phyloP scores from a whole-genome alignment of 2,113 vertebrate genomes.

The Protobothrops mucrosquamatus region DNA sequence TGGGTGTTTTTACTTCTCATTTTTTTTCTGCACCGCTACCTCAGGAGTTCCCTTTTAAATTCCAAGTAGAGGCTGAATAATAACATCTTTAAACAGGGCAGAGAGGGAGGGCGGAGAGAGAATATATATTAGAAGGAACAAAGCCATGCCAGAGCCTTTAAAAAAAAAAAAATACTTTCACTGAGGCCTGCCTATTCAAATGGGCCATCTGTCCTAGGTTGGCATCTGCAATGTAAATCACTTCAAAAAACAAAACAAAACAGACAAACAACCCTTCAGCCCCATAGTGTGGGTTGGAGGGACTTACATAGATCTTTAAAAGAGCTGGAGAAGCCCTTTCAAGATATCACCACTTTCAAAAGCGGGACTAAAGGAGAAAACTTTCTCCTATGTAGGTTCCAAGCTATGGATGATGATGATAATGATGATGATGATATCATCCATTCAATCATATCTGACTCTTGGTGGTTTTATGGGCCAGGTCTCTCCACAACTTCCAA shows the following conservation, averaged over 20 bases:
- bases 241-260: neutral
- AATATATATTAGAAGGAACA: slow-evolving; percentile 28
- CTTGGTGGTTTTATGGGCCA: neutral
- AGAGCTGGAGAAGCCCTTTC: too few species aligned
- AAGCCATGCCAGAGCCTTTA: neutral
- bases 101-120: neutral
- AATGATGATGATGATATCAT: neutral
- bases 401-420: neutral
- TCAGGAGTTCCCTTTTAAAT: neutral
- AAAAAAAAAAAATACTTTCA: slow-evolving; percentile 12
- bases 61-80: neutral
- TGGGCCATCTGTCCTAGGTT: neutral
- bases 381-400: too few species aligned
- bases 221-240: neutral
- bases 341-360: too few species aligned
- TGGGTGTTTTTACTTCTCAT: neutral
- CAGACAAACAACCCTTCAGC: neutral
- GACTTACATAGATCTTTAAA: too few species aligned
- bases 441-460: neutral
- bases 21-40: neutral
- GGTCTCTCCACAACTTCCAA: neutral
- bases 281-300: too few species aligned
- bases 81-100: neutral
- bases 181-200: neutral
- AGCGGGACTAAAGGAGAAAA: too few species aligned